Evolutionary conservation across 2,797 vertebrate genomes (phyloP).

Genomic region (Sebastes wilsoni): DNA sequence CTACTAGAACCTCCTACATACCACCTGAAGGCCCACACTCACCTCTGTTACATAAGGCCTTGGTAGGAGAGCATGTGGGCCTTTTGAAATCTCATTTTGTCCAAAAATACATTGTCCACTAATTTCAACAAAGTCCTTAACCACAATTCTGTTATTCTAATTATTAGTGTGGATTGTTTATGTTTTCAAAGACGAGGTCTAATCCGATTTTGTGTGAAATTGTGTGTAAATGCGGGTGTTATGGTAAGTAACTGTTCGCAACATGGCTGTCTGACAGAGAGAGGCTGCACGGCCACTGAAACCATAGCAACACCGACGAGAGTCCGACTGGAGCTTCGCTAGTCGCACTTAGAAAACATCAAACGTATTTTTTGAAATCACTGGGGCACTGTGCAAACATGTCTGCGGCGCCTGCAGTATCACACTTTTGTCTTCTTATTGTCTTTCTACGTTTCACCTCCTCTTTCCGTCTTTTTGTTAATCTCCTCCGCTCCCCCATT

Average conservation of each 20-base stretch:
- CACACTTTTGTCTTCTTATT: not conserved
- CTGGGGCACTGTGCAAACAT: constrained; percentile 16
- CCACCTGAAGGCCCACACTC: constrained; percentile 23
- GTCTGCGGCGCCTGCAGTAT: constrained; percentile 1
- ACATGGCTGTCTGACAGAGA: constrained; percentile 41
- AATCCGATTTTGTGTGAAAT: constrained; percentile 44
- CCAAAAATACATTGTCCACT: not conserved
- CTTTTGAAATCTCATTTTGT: not conserved
- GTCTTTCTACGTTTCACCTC: constrained; percentile 5
- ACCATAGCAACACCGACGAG: constrained; percentile 67
- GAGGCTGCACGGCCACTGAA: constrained; percentile 47
- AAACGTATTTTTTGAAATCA: constrained; percentile 44
- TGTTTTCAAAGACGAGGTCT: not conserved
- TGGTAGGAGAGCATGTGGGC: not conserved
- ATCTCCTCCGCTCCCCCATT: not conserved
- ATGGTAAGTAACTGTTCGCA: constrained; percentile 25
- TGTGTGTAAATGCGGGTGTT: constrained; percentile 37
- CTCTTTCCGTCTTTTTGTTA: not conserved
- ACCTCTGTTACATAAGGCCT: constrained; percentile 42
- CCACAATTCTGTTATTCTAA: not conserved
- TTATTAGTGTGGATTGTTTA: constrained; percentile 5
- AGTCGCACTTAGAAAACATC: constrained; percentile 54
- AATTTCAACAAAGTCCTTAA: not conserved
- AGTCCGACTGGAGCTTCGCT: constrained; percentile 21
- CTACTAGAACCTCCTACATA: constrained; percentile 46